These are phyloP conservation scores for Nasonia longicornis DNA, from an alignment of 1,140 invertebrate species.

Conservation along the genomic window DNA sequence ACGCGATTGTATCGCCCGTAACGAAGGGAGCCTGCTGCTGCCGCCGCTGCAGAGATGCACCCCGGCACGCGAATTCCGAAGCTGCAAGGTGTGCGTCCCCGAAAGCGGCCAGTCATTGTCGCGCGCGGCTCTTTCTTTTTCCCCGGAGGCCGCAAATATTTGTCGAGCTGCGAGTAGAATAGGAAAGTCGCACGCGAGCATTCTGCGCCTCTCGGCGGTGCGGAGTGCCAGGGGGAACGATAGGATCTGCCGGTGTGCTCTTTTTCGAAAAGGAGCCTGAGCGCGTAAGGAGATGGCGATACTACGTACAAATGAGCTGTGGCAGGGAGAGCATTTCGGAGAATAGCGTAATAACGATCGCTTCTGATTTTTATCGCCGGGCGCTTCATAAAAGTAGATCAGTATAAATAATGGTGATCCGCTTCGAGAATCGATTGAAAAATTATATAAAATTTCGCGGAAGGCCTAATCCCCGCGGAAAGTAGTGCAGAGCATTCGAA, in stretches of 20 bases:
- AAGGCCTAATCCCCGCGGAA: not conserved
- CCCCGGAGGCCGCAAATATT: conserved; percentile 20
- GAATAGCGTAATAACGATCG: too few relatives aligned
- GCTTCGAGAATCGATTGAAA: not conserved
- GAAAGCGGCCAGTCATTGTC: conserved; percentile 19
- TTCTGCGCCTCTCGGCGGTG: not conserved
- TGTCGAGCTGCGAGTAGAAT: not conserved
- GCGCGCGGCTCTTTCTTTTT: conserved; percentile 47
- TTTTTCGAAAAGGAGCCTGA: too few relatives aligned
- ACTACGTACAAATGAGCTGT: too few relatives aligned
- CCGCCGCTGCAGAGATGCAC: not conserved
- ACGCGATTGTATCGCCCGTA: not conserved
- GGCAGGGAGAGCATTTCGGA: too few relatives aligned
- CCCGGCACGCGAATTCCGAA: not conserved
- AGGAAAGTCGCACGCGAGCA: conserved; percentile 12
- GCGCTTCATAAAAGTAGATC: not conserved
- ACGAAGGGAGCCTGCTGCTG: not conserved
- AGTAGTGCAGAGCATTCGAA: not conserved
- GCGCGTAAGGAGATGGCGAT: too few relatives aligned
- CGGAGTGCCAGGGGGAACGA: not conserved
- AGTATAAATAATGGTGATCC: not conserved
- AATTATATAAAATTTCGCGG: not conserved
- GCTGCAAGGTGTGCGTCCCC: not conserved
- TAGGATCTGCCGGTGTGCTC: not conserved
- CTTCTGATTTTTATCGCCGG: too few relatives aligned